A percentile compares a stretch with the other conserved stretches of the same genome.
phyloP scores from a whole-genome alignment of 2,888 invertebrate species.

The Dynastes maya region DNA sequence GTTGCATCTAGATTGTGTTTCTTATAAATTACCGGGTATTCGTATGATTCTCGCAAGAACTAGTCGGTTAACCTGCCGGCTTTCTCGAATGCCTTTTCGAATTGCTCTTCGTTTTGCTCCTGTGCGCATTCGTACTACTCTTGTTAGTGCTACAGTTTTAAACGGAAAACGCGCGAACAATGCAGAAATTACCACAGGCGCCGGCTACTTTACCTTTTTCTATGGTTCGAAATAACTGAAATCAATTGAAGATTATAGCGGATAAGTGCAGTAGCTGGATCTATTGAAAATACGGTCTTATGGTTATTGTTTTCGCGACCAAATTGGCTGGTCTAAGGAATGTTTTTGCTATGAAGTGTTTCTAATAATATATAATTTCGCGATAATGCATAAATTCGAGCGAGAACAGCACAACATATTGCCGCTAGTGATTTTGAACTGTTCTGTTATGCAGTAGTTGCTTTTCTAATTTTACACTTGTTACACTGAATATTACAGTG shows the following conservation, averaged over 20 bases:
- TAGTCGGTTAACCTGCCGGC: slow-evolving; percentile 65
- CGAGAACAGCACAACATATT: slow-evolving; percentile 12
- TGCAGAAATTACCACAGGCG: slow-evolving; percentile 45
- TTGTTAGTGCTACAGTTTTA: slow-evolving; percentile 41
- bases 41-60: slow-evolving; percentile 65
- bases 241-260: slow-evolving; percentile 44
- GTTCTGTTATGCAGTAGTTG: slow-evolving; percentile 14
- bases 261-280: slow-evolving; percentile 44
- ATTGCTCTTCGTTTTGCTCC: slow-evolving; percentile 35
- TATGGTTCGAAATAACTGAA: slow-evolving; percentile 40
- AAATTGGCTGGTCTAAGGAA: slow-evolving; percentile 24
- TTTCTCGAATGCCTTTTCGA: slow-evolving; percentile 65
- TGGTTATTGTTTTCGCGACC: slow-evolving; percentile 38
- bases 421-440: slow-evolving; percentile 21
- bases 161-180: slow-evolving; percentile 45
- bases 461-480: slow-evolving; percentile 28
- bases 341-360: slow-evolving; percentile 27
- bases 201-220: slow-evolving; percentile 41
- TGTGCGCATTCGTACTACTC: slow-evolving; percentile 27
- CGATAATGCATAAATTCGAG: slow-evolving; percentile 26
- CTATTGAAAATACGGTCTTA: slow-evolving; percentile 43
- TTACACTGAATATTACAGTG: slow-evolving; percentile 20
- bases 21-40: slow-evolving; percentile 68
- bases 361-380: slow-evolving; percentile 43
- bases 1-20: slow-evolving; percentile 68